Conservation (phyloP, 2,888 invertebrate species). For the Chalcosyrphus nemorum region DNA sequence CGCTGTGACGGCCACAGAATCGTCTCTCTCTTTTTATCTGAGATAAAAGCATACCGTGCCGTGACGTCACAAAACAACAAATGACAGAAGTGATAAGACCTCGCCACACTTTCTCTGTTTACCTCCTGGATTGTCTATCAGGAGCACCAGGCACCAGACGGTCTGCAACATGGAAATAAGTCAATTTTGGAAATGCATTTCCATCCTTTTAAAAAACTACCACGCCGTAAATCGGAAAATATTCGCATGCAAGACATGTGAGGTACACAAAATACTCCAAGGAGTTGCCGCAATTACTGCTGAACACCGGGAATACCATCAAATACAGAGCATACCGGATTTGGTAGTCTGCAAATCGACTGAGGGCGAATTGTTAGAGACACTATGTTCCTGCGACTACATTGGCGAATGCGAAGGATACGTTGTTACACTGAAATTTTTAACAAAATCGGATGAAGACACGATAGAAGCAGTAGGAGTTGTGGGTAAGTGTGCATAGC, state of each 20-base stretch:
- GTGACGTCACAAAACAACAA: neutral
- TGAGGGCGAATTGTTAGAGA: conserved; percentile 5
- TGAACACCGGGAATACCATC: neutral
- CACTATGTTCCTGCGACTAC: neutral
- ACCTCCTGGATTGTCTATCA: neutral
- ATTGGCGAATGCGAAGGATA: conserved; percentile 74
- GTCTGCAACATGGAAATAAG: conserved; percentile 21
- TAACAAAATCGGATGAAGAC: conserved; percentile 76
- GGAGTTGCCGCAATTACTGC: conserved; percentile 72
- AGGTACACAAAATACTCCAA: conserved; percentile 73
- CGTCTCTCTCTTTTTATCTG: too few species aligned
- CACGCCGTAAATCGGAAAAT: conserved; percentile 89
- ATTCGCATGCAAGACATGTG: conserved; percentile 82
- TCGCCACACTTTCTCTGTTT: too few species aligned
- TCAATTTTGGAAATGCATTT: conserved; percentile 86
- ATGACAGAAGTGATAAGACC: neutral
- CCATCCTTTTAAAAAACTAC: conserved; percentile 86
- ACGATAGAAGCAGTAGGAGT: conserved; percentile 75
- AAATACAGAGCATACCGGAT: neutral
- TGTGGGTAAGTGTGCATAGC: conserved; percentile 77
- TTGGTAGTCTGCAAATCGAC: neutral
- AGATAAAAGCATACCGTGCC: too few species aligned
- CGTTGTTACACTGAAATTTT: conserved; percentile 75
- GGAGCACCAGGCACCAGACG: neutral
- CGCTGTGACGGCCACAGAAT: too few species aligned